phyloP scores from a whole-genome alignment of 2,888 invertebrate genomes.

The Drosophila mimica region DNA sequence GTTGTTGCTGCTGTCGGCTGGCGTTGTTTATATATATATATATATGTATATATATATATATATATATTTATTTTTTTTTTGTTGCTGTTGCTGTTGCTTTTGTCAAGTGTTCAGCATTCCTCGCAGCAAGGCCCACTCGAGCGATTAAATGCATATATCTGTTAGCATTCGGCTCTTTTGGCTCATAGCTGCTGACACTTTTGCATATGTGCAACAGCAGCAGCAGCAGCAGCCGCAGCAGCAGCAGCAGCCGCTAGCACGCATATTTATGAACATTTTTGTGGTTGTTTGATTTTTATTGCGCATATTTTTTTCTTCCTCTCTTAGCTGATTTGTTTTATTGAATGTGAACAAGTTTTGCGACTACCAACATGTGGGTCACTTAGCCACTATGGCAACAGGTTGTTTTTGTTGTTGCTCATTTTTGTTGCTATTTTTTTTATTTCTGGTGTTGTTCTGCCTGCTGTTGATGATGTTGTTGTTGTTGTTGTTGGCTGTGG shows the following conservation, averaged over 20 bases:
- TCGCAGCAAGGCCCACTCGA: constrained; percentile 44
- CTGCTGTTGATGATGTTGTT: constrained; percentile 13
- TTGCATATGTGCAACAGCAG: constrained; percentile 34
- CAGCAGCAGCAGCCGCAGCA: too few relatives aligned
- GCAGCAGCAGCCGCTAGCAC: constrained; percentile 47
- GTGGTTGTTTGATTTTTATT: constrained; percentile 58
- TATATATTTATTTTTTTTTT: not conserved
- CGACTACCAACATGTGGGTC: constrained; percentile 65
- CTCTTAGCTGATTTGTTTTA: constrained; percentile 61
- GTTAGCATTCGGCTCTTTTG: constrained; percentile 29
- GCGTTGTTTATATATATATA: constrained; percentile 12
- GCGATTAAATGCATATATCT: constrained; percentile 45
- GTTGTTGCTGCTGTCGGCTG: constrained; percentile 26
- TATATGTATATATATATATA: not conserved
- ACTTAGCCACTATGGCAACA: constrained; percentile 72
- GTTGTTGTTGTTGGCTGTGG: constrained; percentile 28
- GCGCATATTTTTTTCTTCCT: constrained; percentile 28
- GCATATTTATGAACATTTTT: constrained; percentile 62
- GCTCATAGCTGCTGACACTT: constrained; percentile 32
- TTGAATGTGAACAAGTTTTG: constrained; percentile 70
- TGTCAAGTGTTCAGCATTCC: constrained; percentile 68
- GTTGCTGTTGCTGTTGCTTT: constrained; percentile 19
- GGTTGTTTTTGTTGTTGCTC: constrained; percentile 59
- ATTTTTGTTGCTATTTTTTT: constrained; percentile 21
- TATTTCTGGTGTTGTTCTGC: constrained; percentile 25